Base-by-base conservation (phyloP, 2,888 invertebrate species). In the Autographa pulchrina region DNA sequence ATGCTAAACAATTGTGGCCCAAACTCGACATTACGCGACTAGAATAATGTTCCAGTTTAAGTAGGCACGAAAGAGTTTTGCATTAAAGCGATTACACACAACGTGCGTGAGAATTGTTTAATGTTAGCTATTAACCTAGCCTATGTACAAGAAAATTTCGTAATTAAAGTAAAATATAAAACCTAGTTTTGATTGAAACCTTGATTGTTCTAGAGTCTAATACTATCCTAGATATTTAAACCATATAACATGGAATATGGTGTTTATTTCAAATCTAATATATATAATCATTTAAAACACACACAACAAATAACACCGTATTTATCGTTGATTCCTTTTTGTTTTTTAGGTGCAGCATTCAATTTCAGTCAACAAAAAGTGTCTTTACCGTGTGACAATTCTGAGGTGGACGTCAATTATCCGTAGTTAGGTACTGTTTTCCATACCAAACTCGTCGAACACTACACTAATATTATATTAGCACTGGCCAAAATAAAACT, bases 1-100 rank as follows among this genome's bases (percentile, higher is more conserved):
- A 18, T 48, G 48, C 3, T 43, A 48, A 60, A 62, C 54, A 72
- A 32, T 65, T 68, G 65, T 31, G 56, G 38, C 38, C 38, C 16
- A 43, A 67, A 54, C 25, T 68, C 52, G 56, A 69, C 52, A 62
- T 31, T 58, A 66, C 68, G 41, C 41, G 67, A 56, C 48, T n/a
- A 4, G 67, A 74, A 78, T 77, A 74, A 70, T 67, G 20, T 16
- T 9, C 60, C 25, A 18, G 43, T 67, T 64, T 7, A 74, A 69
- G 25, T 75, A 74, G 62, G 11, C 54, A n/a, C n/a, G 48, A n/a
- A 48, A 48, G 54, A 25, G 54, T 56, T 56, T 56, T 25, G 20
- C 11, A 56, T 54, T 54, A 1, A 18, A 67, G 66, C 54, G 38
- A 63, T 69, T 59, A 32, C 20, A 31, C 41, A 62, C 32, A 48